Evolutionary conservation across 2,888 invertebrate species (phyloP), one percentile per base, ranked within the genome.

Genomic region (Marasmarcha lunaedactyla): DNA sequence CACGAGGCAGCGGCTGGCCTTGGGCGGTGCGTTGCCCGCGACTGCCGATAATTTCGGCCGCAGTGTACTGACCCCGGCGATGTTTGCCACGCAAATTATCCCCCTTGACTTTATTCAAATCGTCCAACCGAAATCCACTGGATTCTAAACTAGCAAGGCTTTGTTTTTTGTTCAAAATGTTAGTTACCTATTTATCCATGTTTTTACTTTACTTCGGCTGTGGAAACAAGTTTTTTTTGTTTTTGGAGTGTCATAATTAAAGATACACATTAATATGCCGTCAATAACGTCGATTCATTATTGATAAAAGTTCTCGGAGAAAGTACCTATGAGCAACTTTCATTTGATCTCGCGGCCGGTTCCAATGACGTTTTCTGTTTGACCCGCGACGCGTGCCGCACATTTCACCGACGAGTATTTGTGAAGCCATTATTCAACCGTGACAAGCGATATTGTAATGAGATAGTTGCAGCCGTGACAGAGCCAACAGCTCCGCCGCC

Each of bases 71-170:
- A 51, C 57, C 61, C 79, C 81, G 67, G 49, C 56, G 69, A 59
- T 71, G 74, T 73, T 77, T 69, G 71, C 76, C 72, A 74, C 77
- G 70, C 72, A 68, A 76, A 72, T 73, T 63, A 72, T 77, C 72
- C 70, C 34, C 71, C 79, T 79, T 76, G 74, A 74, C 74, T 81
- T 77, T 78, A 81, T 81, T 81, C 71, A 79, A 81, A 77, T 73
- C 61, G 53, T 50, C 55, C 51, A 62, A 30, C 57, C 45, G 52
- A 51, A 57, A 59, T 58, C 54, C 51, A 56, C 52, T 20, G 20
- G 20, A 20, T 20, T 7, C 20, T 20, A 20, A 20, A 20, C 3
- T 20, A 5, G 53, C 46, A 49, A 50, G 50, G 49, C 49, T 44
- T 47, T 45, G 25, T 38, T 39, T 30, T 41, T 40, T 37, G 13